A percentile compares a stretch with the other conserved stretches of the same genome.
phyloP scores from a whole-genome alignment of 2,888 invertebrate genomes.

The Diplazon laetatorius region DNA sequence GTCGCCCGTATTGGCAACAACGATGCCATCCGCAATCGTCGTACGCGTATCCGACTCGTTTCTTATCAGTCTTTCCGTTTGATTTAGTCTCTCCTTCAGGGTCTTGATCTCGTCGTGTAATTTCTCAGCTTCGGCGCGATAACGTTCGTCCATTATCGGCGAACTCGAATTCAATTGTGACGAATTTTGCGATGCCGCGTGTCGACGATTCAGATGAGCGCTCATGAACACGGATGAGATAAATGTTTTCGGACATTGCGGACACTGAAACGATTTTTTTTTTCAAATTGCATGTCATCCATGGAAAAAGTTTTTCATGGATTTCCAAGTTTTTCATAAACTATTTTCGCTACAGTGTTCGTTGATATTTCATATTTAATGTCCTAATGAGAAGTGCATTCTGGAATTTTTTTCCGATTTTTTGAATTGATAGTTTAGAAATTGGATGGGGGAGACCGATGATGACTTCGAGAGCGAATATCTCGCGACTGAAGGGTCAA shows the following conservation, averaged over 20 bases:
- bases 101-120: conserved; percentile 87
- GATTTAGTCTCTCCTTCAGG: conserved; percentile 86
- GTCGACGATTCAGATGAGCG: conserved; percentile 86
- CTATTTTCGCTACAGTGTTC: too few relatives aligned
- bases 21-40: conserved; percentile 51
- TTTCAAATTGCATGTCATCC: too few relatives aligned
- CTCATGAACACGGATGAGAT: conserved; percentile 86
- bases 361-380: too few relatives aligned
- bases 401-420: too few relatives aligned
- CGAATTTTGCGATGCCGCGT: conserved; percentile 76
- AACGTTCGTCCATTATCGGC: conserved; percentile 79
- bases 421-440: too few relatives aligned
- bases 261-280: conserved; percentile 83
- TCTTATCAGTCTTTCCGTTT: conserved; percentile 84
- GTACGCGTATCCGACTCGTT: conserved; percentile 76
- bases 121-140: conserved; percentile 85
- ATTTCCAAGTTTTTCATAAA: too few relatives aligned
- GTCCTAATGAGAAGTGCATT: too few relatives aligned
- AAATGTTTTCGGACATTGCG: conserved; percentile 87
- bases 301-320: too few relatives aligned
- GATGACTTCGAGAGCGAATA: too few relatives aligned
- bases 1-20: conserved; percentile 73
- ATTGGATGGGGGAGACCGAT: too few relatives aligned
- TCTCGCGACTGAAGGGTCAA: too few relatives aligned
- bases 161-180: conserved; percentile 68